A percentile compares a stretch with the other conserved stretches of the same genome.
Conservation (phyloP, 1,140 invertebrate species). For the Zaprionus nigranus region DNA sequence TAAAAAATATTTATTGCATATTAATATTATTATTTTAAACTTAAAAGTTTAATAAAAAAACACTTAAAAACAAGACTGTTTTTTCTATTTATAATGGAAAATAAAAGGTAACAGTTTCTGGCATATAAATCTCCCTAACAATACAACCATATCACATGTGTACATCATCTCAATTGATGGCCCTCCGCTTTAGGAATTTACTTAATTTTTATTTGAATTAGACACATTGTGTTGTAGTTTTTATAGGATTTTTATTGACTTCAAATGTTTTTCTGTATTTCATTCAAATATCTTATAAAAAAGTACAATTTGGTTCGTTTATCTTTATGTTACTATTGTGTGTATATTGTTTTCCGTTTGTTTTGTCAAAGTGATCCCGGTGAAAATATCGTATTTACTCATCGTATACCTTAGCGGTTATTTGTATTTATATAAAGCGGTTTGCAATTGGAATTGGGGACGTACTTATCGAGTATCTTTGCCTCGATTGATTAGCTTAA, state of each 20-base stretch:
- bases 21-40: conserved; percentile 79
- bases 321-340: conserved; percentile 68
- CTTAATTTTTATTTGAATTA: neutral
- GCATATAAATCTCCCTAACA: no score
- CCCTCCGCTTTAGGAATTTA: neutral
- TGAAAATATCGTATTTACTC: conserved; percentile 52
- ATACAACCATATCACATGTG: neutral
- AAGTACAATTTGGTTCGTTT: conserved; percentile 77
- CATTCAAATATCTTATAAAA: conserved; percentile 80
- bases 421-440: conserved; percentile 60
- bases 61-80: conserved; percentile 33
- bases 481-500: conserved; percentile 26
- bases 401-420: conserved; percentile 45
- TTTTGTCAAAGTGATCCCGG: conserved; percentile 68
- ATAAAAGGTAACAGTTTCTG: no score
- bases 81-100: neutral
- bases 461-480: conserved; percentile 30
- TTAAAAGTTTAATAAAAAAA: conserved; percentile 77
- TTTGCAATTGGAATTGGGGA: conserved; percentile 34
- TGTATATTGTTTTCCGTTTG: conserved; percentile 39
- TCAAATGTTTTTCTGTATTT: conserved; percentile 61
- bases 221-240: neutral
- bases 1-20: conserved; percentile 79
- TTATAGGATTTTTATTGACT: conserved; percentile 51
- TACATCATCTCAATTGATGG: neutral